Base-by-base conservation (phyloP, 1,140 invertebrate genomes). In the Vanessa tameamea region DNA sequence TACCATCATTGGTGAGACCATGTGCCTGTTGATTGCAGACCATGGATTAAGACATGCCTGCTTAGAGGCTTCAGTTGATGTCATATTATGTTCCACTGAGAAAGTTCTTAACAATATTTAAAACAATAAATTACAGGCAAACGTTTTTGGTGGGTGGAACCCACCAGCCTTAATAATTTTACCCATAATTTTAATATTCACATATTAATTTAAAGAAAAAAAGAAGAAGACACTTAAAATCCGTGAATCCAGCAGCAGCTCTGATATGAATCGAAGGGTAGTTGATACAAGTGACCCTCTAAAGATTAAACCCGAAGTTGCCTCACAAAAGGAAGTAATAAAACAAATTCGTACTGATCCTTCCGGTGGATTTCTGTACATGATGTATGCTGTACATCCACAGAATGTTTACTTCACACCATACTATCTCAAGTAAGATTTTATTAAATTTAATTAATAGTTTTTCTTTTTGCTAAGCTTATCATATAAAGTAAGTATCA, bases 381-480 rank as follows among this genome's bases (percentile, higher is more conserved):
- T 96, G 93, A 93, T 94, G 47, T 96, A 96, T 81, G 94, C 95
- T 59, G 94, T 96, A 8, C 94, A 95, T 26, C 93, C 94, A 77
- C 94, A 94, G 5, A 96, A 95, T 65, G 94, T 96, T 78, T 94
- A 94, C 81, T 96, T 96, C 68, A 95, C 95, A 1, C 96, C 95
- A 7, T 96, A 96, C 81, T 95, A 92, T 74, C 87, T 95, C 48
- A 94, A 92, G 94, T 95, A 91, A 89, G 89, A 59, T 26, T 23
- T 9, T 23, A 23, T 23, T 57, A 12, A 26, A 23, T 12, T 26
- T 59, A 26, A 11, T 23, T 59, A 59, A 26, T 26, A 13, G 20
- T 31, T 31, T 31, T 31, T 4, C 6, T 31, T 11, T 59, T 16
- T 53, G 8, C 3, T 50, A 43, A 1, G 1, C 31, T 8, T 43